phyloP scores from a whole-genome alignment of 2,797 vertebrate species.

The Typhlichthys subterraneus region DNA sequence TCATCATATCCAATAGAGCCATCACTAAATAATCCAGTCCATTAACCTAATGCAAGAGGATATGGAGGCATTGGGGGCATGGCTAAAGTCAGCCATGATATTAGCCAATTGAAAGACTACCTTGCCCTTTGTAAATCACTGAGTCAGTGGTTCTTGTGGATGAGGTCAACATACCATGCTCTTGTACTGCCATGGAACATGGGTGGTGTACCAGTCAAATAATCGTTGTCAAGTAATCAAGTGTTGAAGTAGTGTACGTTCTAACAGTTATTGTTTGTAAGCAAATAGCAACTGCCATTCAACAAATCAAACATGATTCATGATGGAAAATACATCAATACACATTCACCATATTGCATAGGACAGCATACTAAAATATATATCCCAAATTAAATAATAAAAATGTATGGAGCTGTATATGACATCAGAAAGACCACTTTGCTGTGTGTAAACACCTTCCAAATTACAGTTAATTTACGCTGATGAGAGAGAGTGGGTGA shows the following conservation, averaged over 20 bases:
- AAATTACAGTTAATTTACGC: slow-evolving; percentile 68
- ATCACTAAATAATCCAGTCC: slow-evolving; percentile 33
- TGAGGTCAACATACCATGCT: slow-evolving; percentile 58
- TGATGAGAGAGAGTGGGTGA: slow-evolving; percentile 63
- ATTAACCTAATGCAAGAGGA: slow-evolving; percentile 57
- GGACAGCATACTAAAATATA: background rate
- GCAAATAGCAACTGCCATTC: background rate
- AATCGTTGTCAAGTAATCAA: background rate
- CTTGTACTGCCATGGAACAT: slow-evolving; percentile 19
- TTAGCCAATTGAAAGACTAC: slow-evolving; percentile 34
- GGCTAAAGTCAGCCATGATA: slow-evolving; percentile 36
- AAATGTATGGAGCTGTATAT: slow-evolving; percentile 28
- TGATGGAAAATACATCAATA: background rate
- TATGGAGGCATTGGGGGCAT: slow-evolving; percentile 49
- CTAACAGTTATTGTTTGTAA: too few relatives aligned
- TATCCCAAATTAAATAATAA: slow-evolving; percentile 2
- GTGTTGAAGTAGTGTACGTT: background rate
- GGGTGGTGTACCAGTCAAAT: slow-evolving; percentile 41
- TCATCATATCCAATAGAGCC: slow-evolving; percentile 27
- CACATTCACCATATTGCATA: background rate
- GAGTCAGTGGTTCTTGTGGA: slow-evolving; percentile 55
- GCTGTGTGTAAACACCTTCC: slow-evolving; percentile 48
- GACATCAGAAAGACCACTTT: slow-evolving; percentile 49
- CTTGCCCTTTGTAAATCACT: slow-evolving; percentile 48
- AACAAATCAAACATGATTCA: background rate